Evolutionary conservation across 2,113 vertebrate species (phyloP).

Genomic region (Proterorhinus semilunaris): DNA sequence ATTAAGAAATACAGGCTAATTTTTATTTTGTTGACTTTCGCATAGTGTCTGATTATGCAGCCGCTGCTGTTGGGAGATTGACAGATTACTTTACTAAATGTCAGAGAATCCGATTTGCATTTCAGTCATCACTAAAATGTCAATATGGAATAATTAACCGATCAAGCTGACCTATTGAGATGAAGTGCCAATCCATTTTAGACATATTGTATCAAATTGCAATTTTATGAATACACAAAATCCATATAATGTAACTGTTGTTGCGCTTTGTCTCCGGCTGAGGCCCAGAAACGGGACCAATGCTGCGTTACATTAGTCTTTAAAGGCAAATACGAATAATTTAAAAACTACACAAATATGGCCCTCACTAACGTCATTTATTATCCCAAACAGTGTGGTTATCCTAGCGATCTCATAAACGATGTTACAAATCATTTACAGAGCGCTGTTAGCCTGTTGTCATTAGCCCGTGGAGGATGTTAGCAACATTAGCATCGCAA

Average conservation of each 20-base stretch:
- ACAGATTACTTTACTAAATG: conserved; percentile 5
- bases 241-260: background rate
- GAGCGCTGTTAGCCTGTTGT: no score
- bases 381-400: no score
- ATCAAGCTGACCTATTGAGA: conserved; percentile 9
- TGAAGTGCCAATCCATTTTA: background rate
- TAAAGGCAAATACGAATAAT: no score
- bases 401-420: no score
- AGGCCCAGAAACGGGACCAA: no score
- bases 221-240: background rate
- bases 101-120: conserved; percentile 22
- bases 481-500: no score
- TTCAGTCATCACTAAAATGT: conserved; percentile 17
- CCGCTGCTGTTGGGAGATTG: conserved; percentile 12
- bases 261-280: background rate
- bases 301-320: no score
- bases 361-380: no score
- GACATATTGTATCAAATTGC: background rate
- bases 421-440: no score
- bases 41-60: background rate
- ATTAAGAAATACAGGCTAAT: background rate
- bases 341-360: no score
- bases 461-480: no score
- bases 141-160: conserved; percentile 14
- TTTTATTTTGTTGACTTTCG: background rate